Percentiles rank a stretch among this genome's conserved stretches.
phyloP scores from a whole-genome alignment of 2,888 invertebrate species.

The Lycia hirtaria region DNA sequence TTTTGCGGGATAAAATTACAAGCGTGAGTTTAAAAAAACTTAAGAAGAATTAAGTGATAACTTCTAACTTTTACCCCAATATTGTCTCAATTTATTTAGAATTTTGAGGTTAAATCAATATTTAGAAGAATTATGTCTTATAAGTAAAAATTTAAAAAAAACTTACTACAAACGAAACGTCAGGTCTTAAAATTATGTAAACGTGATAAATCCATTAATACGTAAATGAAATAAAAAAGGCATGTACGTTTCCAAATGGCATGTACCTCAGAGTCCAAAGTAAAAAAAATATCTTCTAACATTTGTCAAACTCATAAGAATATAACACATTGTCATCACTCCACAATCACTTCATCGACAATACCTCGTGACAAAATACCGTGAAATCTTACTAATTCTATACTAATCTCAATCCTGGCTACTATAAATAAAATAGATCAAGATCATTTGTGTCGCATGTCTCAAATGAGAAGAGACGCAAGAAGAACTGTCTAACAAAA shows the following conservation, averaged over 20 bases:
- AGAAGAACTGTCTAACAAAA: too few relatives aligned
- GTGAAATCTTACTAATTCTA: slow-evolving; percentile 25
- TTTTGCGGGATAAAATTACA: slow-evolving; percentile 63
- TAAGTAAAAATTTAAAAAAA: too few relatives aligned
- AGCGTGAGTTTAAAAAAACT: slow-evolving; percentile 16
- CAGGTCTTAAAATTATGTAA: too few relatives aligned
- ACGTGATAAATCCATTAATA: too few relatives aligned
- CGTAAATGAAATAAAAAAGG: too few relatives aligned
- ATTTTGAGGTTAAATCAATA: background rate
- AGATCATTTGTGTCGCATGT: slow-evolving; percentile 11
- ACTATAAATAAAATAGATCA: slow-evolving; percentile 24
- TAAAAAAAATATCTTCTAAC: background rate
- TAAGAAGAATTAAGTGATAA: slow-evolving; percentile 22
- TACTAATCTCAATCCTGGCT: slow-evolving; percentile 23
- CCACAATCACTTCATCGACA: slow-evolving; percentile 18
- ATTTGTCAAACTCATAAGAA: background rate
- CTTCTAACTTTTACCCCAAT: slow-evolving; percentile 11
- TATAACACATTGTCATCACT: slow-evolving; percentile 5
- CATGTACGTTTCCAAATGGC: too few relatives aligned
- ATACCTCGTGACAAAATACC: slow-evolving; percentile 18
- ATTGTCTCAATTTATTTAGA: slow-evolving; percentile 13
- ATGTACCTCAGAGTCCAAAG: too few relatives aligned
- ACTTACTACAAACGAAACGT: too few relatives aligned
- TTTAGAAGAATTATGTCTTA: too few relatives aligned
- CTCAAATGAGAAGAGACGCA: slow-evolving; percentile 12